Evolutionary conservation across 2,797 vertebrate genomes (phyloP), one percentile per base, ranked within the genome.

Genomic region (Hippocampus kuda): DNA sequence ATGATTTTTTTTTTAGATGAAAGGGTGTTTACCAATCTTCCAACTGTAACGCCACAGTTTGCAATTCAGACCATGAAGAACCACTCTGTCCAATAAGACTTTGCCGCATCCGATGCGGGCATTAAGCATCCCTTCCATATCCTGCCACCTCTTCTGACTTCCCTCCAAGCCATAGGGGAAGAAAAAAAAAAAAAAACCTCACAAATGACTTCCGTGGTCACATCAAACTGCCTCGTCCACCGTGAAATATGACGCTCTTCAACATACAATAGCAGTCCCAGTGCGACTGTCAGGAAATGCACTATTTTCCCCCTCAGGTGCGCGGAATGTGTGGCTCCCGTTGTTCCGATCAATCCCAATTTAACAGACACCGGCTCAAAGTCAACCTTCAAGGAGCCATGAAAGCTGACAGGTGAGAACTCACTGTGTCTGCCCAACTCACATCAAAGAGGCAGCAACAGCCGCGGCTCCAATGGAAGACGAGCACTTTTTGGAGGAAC

Each of bases 271-370:
- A 60, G 81, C 71, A 81, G 73, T 75, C 81, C 62, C 71, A 48
- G 68, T 8, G 76, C n/a, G 42, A 79, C 83, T 82, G 86, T 84
- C 84, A 73, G 82, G 75, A 85, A 84, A 83, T 49, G 38, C 66
- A 20, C 61, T 27, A 26, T 71, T 79, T 75, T 54, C 63, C 67
- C 54, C 71, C 68, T 42, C 16, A 66, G 68, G 76, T 68, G 81
- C 65, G 77, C 65, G 72, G 76, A 84, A 80, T 75, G 85, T 83
- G 85, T 72, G 81, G 80, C 82, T 87, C 76, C 84, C 81, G 89
- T 90, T 90, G 89, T 89, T 83, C 83, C 83, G 82, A 91, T 91
- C 89, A 90, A 89, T 90, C 86, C 87, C 88, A 90, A 89, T 90
- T 91, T 89, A 90, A 88, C 87, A 90, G 86, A 88, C 88, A 82